phyloP scores from a whole-genome alignment of 2,797 vertebrate genomes.

The Salarias fasciatus region DNA sequence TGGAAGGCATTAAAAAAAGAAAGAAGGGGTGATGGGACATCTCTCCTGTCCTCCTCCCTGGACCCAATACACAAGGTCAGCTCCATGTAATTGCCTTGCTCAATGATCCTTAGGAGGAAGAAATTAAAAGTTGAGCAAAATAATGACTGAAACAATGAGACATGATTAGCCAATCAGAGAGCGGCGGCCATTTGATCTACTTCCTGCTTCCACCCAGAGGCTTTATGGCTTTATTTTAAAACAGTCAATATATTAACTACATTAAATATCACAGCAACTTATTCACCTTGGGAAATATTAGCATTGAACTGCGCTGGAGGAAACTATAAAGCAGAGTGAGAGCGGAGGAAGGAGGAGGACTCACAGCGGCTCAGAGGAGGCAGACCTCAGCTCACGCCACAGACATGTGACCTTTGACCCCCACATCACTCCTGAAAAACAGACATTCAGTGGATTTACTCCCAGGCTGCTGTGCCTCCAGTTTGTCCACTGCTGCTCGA shows the following conservation, averaged over 20 bases:
- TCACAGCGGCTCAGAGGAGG: too few relatives aligned
- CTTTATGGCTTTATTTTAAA: slow-evolving; percentile 70
- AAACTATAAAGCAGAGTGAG: slow-evolving; percentile 33
- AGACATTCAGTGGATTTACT: too few relatives aligned
- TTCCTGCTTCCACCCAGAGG: slow-evolving; percentile 60
- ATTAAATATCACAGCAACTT: slow-evolving; percentile 57
- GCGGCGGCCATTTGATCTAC: slow-evolving; percentile 72
- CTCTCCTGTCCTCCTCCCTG: slow-evolving; percentile 69
- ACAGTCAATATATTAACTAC: slow-evolving; percentile 62
- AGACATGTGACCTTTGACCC: too few relatives aligned
- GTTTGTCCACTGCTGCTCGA: too few relatives aligned
- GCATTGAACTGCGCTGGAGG: slow-evolving; percentile 48
- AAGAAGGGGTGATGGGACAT: slow-evolving; percentile 62
- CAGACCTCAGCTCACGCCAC: too few relatives aligned
- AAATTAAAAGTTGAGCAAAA: slow-evolving; percentile 96
- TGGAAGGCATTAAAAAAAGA: slow-evolving; percentile 43
- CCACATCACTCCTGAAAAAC: too few relatives aligned
- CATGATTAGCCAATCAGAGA: slow-evolving; percentile 90
- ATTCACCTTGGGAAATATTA: slow-evolving; percentile 70
- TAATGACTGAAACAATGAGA: slow-evolving; percentile 95
- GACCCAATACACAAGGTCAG: slow-evolving; percentile 89
- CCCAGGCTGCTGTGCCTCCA: too few relatives aligned
- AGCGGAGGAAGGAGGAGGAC: slow-evolving; percentile 15
- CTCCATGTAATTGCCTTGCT: slow-evolving; percentile 93
- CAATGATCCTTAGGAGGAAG: slow-evolving; percentile 95